A percentile compares a stretch with the other conserved stretches of the same genome.
phyloP scores from a whole-genome alignment of 2,113 vertebrate genomes.

The Varanus salvator region DNA sequence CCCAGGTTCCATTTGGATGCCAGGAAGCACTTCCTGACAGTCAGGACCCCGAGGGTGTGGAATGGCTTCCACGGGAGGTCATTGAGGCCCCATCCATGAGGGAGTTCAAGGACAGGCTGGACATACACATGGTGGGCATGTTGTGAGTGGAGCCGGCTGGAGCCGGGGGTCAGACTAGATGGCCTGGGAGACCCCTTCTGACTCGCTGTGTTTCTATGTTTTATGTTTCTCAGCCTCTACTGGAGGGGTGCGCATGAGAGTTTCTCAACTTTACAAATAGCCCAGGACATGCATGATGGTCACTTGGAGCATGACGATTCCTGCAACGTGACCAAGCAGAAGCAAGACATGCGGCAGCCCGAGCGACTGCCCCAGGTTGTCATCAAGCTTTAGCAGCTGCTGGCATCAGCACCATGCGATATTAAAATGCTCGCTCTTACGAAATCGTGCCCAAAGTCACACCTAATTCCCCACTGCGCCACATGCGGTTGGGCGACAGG shows the following conservation, averaged over 20 bases:
- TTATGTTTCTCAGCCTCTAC: constrained; percentile 22
- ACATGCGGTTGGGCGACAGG: background rate
- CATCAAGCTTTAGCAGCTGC: accelerated
- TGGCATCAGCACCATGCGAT: background rate
- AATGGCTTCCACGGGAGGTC: too few relatives aligned
- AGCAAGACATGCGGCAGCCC: constrained; percentile 12
- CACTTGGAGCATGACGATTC: constrained; percentile 42
- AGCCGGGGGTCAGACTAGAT: too few relatives aligned
- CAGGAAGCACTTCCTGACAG: too few relatives aligned
- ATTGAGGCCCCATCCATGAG: too few relatives aligned
- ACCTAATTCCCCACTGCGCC: background rate
- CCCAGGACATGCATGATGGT: constrained; percentile 28
- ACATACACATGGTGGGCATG: too few relatives aligned
- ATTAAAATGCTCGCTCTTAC: background rate
- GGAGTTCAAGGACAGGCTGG: too few relatives aligned
- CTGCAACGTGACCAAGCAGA: constrained; percentile 40
- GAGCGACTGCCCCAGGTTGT: constrained; percentile 45
- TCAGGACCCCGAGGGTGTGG: too few relatives aligned
- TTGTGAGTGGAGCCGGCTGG: too few relatives aligned
- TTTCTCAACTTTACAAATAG: constrained; percentile 28
- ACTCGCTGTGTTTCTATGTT: too few relatives aligned
- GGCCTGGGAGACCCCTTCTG: too few relatives aligned
- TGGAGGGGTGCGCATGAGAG: constrained; percentile 42
- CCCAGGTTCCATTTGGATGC: too few relatives aligned
- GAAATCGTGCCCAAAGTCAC: background rate